Base-by-base conservation (phyloP, 37 sponge, comb jelly and placozoan species). In the Geodia barretti region DNA sequence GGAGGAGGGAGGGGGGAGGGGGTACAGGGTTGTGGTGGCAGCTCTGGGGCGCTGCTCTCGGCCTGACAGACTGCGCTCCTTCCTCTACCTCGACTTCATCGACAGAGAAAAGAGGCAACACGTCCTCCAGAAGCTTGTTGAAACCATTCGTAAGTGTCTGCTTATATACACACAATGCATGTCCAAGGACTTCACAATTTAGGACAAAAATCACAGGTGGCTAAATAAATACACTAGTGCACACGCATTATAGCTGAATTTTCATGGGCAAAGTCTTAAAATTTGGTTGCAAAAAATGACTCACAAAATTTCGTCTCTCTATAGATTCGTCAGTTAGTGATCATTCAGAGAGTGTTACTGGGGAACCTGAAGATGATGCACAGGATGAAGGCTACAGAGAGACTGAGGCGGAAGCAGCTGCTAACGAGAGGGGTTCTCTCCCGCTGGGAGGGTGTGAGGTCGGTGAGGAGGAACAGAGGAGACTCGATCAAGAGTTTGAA, bases 41-140 rank as follows among this genome's bases (percentile, higher is more conserved):
- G 82, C 74, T 20, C 62, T 64, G 7, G 43, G 43, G 28, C 23
- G 41, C 8, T 86, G 89, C 70, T 77, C 75, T 7, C 40, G 91
- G 14, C 95, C 95, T 20, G 76, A 37, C 0, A 42, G 35, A 24
- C 88, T 94, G 7, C 90, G 87, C 64, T 19, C 20, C 35, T 84
- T 83, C 39, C 72, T 88, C 42, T 90, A 90, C 62, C 76, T 94
- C 68, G 91, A 94, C 72, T 94, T 87, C 41, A 79, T 88, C 4
- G 79, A 85, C 62, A 23, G 29, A 0, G 66, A 61, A 5, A 90
- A 90, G 64, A 76, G 73, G 34, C 68, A 84, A 3, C 20, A 0
- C 28, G 91, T 90, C n/a, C 84, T 87, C 91, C 36, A 68, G 28
- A 85, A 74, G 74, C 74, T 94, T 14, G 63, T 78, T 0, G 62